phyloP scores from a whole-genome alignment of 2,797 vertebrate species.

The Leucoraja ocellata region DNA sequence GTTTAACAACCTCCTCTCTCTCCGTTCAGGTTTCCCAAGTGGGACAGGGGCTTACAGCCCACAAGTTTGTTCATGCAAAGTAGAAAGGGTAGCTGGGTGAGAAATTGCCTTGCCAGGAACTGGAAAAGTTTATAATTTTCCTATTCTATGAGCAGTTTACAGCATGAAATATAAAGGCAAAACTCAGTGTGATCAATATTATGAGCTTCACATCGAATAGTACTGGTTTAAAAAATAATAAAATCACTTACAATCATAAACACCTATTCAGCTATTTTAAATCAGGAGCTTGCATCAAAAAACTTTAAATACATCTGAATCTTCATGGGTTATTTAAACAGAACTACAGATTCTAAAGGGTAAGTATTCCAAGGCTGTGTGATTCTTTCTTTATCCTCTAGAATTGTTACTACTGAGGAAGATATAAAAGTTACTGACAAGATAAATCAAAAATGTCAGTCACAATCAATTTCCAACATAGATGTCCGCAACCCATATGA shows the following conservation, averaged over 20 bases:
- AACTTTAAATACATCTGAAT: background rate
- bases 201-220: background rate
- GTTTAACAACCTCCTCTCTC: too few relatives aligned
- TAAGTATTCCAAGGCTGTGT: background rate
- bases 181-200: background rate
- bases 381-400: background rate
- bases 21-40: too few relatives aligned
- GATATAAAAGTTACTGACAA: background rate
- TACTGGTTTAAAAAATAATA: background rate
- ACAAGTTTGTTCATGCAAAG: too few relatives aligned
- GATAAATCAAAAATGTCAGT: background rate
- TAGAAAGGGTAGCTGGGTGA: too few relatives aligned
- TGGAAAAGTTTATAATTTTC: background rate
- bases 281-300: background rate
- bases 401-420: background rate
- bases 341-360: background rate
- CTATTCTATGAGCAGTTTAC: too few relatives aligned
- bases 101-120: too few relatives aligned
- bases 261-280: background rate
- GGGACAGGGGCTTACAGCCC: too few relatives aligned
- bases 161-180: too few relatives aligned
- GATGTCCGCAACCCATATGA: background rate
- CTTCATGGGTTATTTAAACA: background rate
- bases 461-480: background rate
- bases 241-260: background rate